Base-by-base conservation (phyloP, 2,797 vertebrate genomes). In the Alosa sapidissima region DNA sequence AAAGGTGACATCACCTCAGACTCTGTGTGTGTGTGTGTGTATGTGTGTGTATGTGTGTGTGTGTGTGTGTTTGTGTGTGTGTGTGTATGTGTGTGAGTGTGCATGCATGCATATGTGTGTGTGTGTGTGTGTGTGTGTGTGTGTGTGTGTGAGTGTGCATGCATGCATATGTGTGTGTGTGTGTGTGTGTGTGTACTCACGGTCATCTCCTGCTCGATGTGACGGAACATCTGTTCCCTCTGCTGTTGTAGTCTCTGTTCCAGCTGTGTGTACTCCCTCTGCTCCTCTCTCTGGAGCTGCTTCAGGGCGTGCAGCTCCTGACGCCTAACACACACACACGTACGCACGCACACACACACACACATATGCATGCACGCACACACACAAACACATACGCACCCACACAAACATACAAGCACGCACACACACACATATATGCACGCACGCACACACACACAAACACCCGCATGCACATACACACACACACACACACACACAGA, bases 121-220 rank as follows among this genome's bases (percentile, higher is more conserved):
- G 52, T 54, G 52, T 54, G 52, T 14, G 16, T 13, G 10, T 54
- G 10, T 60, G 9, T 13, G 0, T 68, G 28, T 33, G 28, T 68
- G 62, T 36, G 0, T 24, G 6, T 36, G 62, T 54, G 52, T 4
- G 52, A 36, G 62, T 36, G 62, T 68, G 24, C 13, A 6, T 33
- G 62, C 2, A 7, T 68, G 62, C 24, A 5, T 60, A 19, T n/a
- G 55, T 47, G 36, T 45, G 24, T 47, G 28, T 51, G n/a, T 28
- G 55, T 81, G n/a, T 28, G 19, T 36, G 55, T 62, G 36, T 48
- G 7, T 45, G 45, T 60, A 48, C 86, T 92, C 90, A 95, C 95
- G 83, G 51, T 93, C 93, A 95, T 95, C 89, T 95, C 94, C 90
- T 95, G 94, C 86, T 94, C 93, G 0, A 95, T 92, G 86, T 94